phyloP scores from a whole-genome alignment of 2,113 vertebrate species.

The Carollia perspicillata region DNA sequence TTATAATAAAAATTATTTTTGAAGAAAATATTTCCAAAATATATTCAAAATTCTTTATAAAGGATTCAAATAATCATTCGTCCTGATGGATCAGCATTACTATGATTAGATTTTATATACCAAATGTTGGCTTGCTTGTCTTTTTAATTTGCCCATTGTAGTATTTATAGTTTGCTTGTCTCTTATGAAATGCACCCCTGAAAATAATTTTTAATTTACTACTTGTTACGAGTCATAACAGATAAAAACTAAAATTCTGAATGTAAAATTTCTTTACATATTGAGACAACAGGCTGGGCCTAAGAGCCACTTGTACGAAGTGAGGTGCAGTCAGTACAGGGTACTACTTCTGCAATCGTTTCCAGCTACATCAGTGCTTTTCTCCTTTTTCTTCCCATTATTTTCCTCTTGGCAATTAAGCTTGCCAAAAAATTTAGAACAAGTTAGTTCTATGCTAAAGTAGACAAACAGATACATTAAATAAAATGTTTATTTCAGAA shows the following conservation, averaged over 20 bases:
- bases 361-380: background rate
- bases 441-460: background rate
- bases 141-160: background rate
- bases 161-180: background rate
- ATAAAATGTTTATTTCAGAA: background rate
- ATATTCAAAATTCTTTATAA: background rate
- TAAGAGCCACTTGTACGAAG: background rate
- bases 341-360: background rate
- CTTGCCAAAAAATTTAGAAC: background rate
- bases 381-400: background rate
- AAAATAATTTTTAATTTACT: background rate
- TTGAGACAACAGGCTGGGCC: background rate
- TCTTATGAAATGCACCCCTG: background rate
- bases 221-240: background rate
- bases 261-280: background rate
- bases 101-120: background rate
- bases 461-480: background rate
- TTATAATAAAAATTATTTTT: background rate
- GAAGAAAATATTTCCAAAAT: background rate
- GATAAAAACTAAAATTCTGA: background rate
- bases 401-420: background rate
- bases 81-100: background rate
- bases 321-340: background rate
- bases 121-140: background rate
- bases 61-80: background rate